These are phyloP conservation scores for Ictalurus furcatus DNA, from an alignment of 2,113 vertebrate genomes.

Conservation along the genomic window DNA sequence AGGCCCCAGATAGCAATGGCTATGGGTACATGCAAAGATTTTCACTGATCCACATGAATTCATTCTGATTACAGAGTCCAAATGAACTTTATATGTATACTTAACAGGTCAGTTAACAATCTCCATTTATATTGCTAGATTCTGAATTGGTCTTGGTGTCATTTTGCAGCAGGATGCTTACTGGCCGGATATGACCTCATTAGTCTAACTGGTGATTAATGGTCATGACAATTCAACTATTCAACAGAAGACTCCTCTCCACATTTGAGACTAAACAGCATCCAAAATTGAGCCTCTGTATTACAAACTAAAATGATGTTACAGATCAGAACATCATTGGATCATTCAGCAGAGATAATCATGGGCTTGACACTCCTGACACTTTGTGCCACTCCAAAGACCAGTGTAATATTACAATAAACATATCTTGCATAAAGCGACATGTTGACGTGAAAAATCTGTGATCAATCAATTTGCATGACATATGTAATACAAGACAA, in stretches of 20 bases:
- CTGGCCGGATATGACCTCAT: not conserved
- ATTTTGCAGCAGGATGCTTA: not conserved
- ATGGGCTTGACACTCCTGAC: not conserved
- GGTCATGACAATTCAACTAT: not conserved
- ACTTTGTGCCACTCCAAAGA: not conserved
- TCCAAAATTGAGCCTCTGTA: not conserved
- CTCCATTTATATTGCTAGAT: not conserved
- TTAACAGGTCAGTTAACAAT: not conserved
- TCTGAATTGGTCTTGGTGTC: not conserved
- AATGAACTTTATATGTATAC: not conserved
- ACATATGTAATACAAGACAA: not conserved
- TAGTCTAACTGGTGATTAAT: not conserved
- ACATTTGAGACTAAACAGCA: not conserved
- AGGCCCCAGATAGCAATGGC: not conserved
- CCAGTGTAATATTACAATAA: not conserved
- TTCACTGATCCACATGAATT: not conserved
- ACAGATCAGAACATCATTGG: not conserved
- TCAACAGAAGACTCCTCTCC: not conserved
- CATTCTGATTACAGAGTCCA: not conserved
- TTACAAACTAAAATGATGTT: not conserved
- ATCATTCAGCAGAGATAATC: not conserved
- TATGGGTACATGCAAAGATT: not conserved
- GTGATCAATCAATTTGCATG: not conserved
- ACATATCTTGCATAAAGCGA: not conserved
- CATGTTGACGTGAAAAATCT: not conserved